Evolutionary conservation across 2,888 invertebrate species (phyloP).

Genomic region (Dynastes grantii): DNA sequence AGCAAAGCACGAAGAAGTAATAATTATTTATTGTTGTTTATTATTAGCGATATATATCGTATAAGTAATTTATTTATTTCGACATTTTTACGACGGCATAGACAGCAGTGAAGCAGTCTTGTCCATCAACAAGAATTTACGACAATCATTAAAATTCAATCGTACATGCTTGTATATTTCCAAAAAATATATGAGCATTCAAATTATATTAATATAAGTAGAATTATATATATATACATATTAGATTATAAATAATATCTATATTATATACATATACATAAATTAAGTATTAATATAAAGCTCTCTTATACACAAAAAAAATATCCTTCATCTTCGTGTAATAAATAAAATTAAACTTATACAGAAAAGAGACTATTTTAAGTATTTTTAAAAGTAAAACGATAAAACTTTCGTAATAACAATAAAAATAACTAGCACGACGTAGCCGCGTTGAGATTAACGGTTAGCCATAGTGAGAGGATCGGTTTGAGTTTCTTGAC

Average conservation of each 20-base stretch:
- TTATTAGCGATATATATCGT: slow-evolving; percentile 49
- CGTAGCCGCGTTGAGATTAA: slow-evolving; percentile 28
- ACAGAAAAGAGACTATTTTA: slow-evolving; percentile 6
- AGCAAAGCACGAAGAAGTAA: background rate
- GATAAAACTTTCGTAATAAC: slow-evolving; percentile 1
- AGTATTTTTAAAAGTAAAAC: background rate
- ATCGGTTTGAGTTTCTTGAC: slow-evolving; percentile 59
- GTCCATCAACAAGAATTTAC: slow-evolving; percentile 68
- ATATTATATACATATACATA: slow-evolving; percentile 7
- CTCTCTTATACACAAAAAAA: background rate
- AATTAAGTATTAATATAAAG: slow-evolving; percentile 8
- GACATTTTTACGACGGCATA: slow-evolving; percentile 64
- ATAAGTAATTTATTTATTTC: slow-evolving; percentile 60
- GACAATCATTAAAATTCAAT: slow-evolving; percentile 67
- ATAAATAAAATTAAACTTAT: slow-evolving; percentile 13
- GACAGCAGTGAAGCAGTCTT: slow-evolving; percentile 64
- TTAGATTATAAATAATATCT: slow-evolving; percentile 46
- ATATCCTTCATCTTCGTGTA: too few species aligned
- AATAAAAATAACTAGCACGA: slow-evolving; percentile 37
- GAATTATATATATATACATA: slow-evolving; percentile 42
- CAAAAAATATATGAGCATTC: slow-evolving; percentile 46
- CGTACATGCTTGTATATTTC: slow-evolving; percentile 28
- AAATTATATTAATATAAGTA: slow-evolving; percentile 22
- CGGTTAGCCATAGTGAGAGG: slow-evolving; percentile 34
- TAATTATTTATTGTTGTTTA: slow-evolving; percentile 40